Conservation (phyloP, 2,113 vertebrate genomes). For the Clinocottus analis region DNA sequence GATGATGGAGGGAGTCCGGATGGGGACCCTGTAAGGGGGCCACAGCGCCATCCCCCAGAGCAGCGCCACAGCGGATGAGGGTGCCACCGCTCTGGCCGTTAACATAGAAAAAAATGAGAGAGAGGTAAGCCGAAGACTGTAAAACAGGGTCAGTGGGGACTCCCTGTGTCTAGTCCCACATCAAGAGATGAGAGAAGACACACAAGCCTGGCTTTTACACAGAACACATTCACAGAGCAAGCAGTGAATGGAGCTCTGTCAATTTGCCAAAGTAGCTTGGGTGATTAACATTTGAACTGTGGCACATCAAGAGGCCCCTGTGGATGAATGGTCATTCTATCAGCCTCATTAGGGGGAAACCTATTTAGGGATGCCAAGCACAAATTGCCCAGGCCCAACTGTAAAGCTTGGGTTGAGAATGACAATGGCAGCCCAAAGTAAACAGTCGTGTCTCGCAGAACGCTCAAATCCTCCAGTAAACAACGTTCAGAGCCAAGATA, state of each 20-base stretch:
- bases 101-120: slow-evolving; percentile 46
- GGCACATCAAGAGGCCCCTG: slow-evolving; percentile 75
- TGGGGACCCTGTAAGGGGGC: slow-evolving; percentile 66
- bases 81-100: slow-evolving; percentile 59
- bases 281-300: slow-evolving; percentile 84
- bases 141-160: slow-evolving; percentile 72
- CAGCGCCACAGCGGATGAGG: slow-evolving; percentile 54
- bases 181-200: slow-evolving; percentile 60
- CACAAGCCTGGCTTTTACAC: slow-evolving; percentile 70
- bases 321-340: slow-evolving; percentile 82
- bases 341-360: slow-evolving; percentile 75
- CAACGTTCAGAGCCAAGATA: slow-evolving; percentile 68
- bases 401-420: slow-evolving; percentile 70
- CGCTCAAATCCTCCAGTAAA: slow-evolving; percentile 67
- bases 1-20: slow-evolving; percentile 80
- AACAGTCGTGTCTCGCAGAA: slow-evolving; percentile 59
- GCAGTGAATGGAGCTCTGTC: slow-evolving; percentile 78
- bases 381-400: slow-evolving; percentile 76
- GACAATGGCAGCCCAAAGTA: slow-evolving; percentile 69
- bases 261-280: slow-evolving; percentile 81
- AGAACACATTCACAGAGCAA: slow-evolving; percentile 65
- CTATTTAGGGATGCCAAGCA: slow-evolving; percentile 78
- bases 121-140: slow-evolving; percentile 64
- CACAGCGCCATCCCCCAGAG: slow-evolving; percentile 47
- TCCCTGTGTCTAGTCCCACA: slow-evolving; percentile 56